Evolutionary conservation across 2,113 vertebrate species (phyloP).

Genomic region (Melierax canorus): DNA sequence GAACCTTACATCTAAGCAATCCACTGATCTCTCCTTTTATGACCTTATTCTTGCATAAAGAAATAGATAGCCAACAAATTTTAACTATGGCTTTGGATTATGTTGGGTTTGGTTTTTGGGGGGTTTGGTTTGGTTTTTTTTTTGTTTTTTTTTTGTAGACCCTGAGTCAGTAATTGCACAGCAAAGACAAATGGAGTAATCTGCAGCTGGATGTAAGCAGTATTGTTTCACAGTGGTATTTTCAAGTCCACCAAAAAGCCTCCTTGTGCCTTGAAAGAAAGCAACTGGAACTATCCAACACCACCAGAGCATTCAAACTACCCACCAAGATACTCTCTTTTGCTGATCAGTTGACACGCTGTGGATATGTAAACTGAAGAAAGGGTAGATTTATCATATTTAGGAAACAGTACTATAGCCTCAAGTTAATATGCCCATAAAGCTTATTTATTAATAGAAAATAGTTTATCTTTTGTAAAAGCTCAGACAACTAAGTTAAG

Average conservation of each 20-base stretch:
- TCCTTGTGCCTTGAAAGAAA: neutral
- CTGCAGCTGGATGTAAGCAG: neutral
- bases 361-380: neutral
- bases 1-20: neutral
- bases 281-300: neutral
- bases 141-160: too few relatives aligned
- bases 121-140: fast-evolving
- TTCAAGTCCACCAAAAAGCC: neutral
- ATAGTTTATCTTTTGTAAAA: neutral
- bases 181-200: neutral
- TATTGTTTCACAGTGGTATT: neutral
- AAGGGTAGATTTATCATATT: neutral
- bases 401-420: neutral
- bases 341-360: neutral
- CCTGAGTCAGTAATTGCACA: neutral
- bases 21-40: neutral
- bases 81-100: neutral
- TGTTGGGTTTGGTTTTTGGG: neutral
- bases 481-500: neutral
- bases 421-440: neutral
- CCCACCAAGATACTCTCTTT: neutral
- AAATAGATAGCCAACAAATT: neutral
- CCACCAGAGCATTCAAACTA: neutral
- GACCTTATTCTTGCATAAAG: neutral
- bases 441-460: neutral